Percentiles rank a stretch among this genome's conserved stretches.
These are phyloP conservation scores for Pinctada fucata DNA, from an alignment of 2,888 invertebrate genomes.

Conservation along the genomic window DNA sequence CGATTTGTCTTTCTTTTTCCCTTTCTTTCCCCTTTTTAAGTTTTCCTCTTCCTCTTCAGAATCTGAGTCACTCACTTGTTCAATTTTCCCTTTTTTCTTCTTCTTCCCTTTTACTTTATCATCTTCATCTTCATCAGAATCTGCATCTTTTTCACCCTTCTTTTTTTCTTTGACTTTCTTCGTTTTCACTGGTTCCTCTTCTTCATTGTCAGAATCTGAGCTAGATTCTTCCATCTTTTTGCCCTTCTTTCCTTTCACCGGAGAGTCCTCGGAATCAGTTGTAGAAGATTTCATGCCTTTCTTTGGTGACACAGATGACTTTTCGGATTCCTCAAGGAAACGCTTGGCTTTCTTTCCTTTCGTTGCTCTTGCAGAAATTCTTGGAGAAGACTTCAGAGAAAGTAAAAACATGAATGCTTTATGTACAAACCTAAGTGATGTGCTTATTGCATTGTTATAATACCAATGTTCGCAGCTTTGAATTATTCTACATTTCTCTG, in stretches of 20 bases:
- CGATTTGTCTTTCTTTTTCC: background rate
- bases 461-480: too few relatives aligned
- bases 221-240: background rate
- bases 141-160: constrained; percentile 25
- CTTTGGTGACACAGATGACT: constrained; percentile 11
- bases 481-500: too few relatives aligned
- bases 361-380: constrained; percentile 13
- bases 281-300: constrained; percentile 20
- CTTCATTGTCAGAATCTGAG: constrained; percentile 10
- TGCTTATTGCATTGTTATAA: too few relatives aligned
- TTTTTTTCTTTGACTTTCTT: constrained; percentile 19
- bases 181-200: background rate
- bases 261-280: constrained; percentile 24
- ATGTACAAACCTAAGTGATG: too few relatives aligned
- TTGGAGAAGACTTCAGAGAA: background rate
- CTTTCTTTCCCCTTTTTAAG: constrained; percentile 10
- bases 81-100: constrained; percentile 24
- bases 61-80: too few relatives aligned
- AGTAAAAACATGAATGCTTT: too few relatives aligned
- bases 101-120: constrained; percentile 31
- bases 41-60: constrained; percentile 12
- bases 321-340: constrained; percentile 12
- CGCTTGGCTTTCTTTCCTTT: constrained; percentile 22
- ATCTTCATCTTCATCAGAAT: constrained; percentile 23
- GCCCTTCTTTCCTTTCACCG: constrained; percentile 25